These are phyloP conservation scores for Pristionchus exspectatus DNA, from an alignment of 2,888 invertebrate genomes.

Conservation along the genomic window DNA sequence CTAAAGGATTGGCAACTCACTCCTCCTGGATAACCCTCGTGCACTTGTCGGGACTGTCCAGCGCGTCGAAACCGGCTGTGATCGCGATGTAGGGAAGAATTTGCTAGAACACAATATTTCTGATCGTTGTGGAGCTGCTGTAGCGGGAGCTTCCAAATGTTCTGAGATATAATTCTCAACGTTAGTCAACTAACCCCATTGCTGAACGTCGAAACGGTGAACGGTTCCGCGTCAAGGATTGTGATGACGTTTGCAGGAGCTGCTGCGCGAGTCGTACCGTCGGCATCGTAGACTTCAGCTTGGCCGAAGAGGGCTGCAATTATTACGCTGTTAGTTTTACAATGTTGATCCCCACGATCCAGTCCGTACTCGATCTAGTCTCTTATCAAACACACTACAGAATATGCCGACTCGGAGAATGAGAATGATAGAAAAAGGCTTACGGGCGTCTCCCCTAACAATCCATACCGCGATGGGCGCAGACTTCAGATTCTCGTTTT, in stretches of 20 bases:
- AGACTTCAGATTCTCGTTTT: background rate
- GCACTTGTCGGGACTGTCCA: background rate
- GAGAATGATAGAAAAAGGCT: background rate
- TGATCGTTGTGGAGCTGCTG: too few species aligned
- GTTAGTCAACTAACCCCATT: background rate
- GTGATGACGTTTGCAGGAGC: background rate
- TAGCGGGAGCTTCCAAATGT: too few species aligned
- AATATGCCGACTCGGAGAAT: background rate
- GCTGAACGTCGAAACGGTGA: background rate
- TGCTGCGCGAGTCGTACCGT: background rate
- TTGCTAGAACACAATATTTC: background rate
- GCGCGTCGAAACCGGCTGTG: background rate
- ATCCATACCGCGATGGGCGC: conserved; percentile 8
- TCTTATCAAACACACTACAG: background rate
- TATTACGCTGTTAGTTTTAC: background rate
- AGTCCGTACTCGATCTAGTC: too few species aligned
- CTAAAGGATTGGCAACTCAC: too few species aligned
- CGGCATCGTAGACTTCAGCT: background rate
- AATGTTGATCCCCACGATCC: too few species aligned
- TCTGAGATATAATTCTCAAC: too few species aligned
- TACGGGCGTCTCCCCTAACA: background rate
- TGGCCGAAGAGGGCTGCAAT: background rate
- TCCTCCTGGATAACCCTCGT: background rate
- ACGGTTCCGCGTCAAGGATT: background rate
- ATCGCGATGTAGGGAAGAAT: background rate